Evolutionary conservation across 2,888 invertebrate genomes (phyloP).

Genomic region (Hartigia nigra): DNA sequence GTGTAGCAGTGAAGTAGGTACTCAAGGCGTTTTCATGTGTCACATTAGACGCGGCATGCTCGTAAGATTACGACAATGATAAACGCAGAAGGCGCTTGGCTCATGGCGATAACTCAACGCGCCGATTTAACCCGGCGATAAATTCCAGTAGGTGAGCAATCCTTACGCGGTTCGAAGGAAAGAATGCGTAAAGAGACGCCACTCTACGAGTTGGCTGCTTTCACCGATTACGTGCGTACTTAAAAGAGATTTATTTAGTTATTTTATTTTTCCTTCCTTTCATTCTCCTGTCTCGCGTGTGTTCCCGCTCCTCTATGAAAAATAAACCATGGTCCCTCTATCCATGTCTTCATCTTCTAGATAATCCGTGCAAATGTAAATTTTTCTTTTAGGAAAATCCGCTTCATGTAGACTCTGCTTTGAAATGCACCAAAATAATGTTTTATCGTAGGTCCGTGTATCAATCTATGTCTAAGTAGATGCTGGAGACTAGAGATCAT

Average conservation of each 20-base stretch:
- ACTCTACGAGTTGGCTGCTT: neutral
- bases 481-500: neutral
- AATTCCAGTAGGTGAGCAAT: neutral
- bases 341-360: neutral
- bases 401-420: neutral
- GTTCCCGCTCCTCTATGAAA: neutral
- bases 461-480: neutral
- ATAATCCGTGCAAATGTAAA: neutral
- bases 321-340: neutral
- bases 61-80: constrained; percentile 5
- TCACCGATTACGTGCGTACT: neutral
- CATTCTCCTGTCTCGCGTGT: neutral
- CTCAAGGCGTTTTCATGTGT: neutral
- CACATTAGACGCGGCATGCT: constrained; percentile 2
- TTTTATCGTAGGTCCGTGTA: neutral
- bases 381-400: neutral
- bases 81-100: neutral
- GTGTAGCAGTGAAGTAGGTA: neutral
- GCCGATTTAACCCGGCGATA: neutral
- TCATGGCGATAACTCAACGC: neutral
- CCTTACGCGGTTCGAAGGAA: neutral
- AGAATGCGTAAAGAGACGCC: neutral
- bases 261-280: neutral
- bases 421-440: neutral
- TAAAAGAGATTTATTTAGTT: neutral